Conservation (phyloP, 2,113 vertebrate species). For the Leucosticte australis region DNA sequence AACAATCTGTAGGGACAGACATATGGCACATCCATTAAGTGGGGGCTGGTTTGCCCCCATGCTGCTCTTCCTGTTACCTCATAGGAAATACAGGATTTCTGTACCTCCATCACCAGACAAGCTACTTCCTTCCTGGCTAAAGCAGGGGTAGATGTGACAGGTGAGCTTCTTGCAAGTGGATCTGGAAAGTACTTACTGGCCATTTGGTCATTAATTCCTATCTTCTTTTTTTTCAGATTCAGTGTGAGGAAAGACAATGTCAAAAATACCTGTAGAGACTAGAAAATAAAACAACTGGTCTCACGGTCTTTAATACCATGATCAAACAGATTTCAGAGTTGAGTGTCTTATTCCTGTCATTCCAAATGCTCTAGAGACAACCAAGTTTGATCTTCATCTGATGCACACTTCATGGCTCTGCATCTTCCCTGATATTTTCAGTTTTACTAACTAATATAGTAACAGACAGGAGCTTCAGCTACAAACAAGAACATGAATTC, state of each 20-base stretch:
- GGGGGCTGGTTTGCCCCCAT: not conserved
- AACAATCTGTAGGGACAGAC: not conserved
- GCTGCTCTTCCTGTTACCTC: not conserved
- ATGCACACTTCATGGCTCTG: fast-evolving
- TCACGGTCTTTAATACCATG: not conserved
- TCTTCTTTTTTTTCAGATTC: not conserved
- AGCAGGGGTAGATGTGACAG: not conserved
- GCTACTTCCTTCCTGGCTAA: not conserved
- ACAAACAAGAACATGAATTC: not conserved
- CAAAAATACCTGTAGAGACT: not conserved
- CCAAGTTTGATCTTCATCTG: not conserved
- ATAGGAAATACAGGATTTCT: not conserved
- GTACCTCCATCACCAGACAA: not conserved
- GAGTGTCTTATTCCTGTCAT: not conserved
- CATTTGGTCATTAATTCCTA: not conserved
- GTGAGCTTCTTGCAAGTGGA: not conserved
- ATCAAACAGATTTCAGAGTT: not conserved
- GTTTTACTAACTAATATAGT: not conserved
- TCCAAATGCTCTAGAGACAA: not conserved
- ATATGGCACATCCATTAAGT: not conserved
- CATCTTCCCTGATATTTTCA: not conserved
- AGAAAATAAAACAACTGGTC: not conserved
- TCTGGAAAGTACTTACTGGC: not conserved
- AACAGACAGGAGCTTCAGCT: not conserved
- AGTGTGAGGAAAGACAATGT: not conserved